These are phyloP conservation scores for Lethrus apterus DNA, from an alignment of 1,140 invertebrate species.

Conservation along the genomic window DNA sequence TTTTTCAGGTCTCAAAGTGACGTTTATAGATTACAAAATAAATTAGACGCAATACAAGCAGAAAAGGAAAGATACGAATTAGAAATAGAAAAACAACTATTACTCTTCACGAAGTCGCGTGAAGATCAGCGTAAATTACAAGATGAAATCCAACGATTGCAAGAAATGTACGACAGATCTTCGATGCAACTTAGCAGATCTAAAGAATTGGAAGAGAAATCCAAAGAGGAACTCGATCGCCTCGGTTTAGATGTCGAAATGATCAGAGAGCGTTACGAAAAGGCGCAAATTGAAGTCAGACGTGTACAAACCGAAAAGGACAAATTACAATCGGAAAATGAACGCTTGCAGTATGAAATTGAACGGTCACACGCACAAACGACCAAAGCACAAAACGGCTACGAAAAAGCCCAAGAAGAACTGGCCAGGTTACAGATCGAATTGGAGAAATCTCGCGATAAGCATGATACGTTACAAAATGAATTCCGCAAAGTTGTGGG, in stretches of 20 bases:
- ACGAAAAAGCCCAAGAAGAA: conserved; percentile 86
- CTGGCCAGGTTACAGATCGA: conserved; percentile 77
- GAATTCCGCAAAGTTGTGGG: conserved; percentile 75
- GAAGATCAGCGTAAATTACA: conserved; percentile 81
- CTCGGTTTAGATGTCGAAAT: conserved; percentile 72
- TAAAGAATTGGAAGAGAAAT: conserved; percentile 86
- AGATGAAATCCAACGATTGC: conserved; percentile 72
- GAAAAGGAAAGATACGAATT: conserved; percentile 79
- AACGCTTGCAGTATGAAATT: conserved; percentile 77
- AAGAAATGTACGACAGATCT: conserved; percentile 82
- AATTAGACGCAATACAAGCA: conserved; percentile 75
- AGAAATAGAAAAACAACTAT: conserved; percentile 77
- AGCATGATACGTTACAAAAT: conserved; percentile 74
- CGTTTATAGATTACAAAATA: conserved; percentile 78
- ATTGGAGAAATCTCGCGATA: conserved; percentile 84
- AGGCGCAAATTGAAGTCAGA: conserved; percentile 75
- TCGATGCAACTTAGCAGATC: conserved; percentile 73
- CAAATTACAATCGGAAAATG: conserved; percentile 73
- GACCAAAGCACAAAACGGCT: conserved; percentile 70
- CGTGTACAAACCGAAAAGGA: conserved; percentile 78
- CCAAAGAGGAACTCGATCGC: conserved; percentile 79
- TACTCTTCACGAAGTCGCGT: conserved; percentile 67
- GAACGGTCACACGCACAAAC: conserved; percentile 75
- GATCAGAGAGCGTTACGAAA: conserved; percentile 83
- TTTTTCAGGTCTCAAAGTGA: conserved; percentile 73